A percentile compares a stretch with the other conserved stretches of the same genome.
phyloP scores from a whole-genome alignment of 2,888 invertebrate species.

The Andricus curvator region DNA sequence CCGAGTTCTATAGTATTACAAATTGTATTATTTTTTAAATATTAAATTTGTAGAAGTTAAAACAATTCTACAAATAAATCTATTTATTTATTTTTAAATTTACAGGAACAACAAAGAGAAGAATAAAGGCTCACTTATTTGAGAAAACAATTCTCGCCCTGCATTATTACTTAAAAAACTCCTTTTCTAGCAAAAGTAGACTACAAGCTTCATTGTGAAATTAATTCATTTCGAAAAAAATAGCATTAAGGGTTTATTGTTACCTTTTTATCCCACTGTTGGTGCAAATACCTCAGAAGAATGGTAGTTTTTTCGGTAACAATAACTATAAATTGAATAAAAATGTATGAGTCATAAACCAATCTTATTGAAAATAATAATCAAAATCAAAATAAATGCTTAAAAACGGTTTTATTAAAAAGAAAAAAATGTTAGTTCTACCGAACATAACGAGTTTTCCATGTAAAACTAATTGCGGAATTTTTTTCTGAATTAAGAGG shows the following conservation, averaged over 20 bases:
- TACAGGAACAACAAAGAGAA: constrained; percentile 43
- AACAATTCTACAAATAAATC: constrained; percentile 57
- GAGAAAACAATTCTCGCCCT: constrained; percentile 17
- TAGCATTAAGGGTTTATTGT: constrained; percentile 41
- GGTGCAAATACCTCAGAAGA: constrained; percentile 93
- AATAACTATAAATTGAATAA: constrained; percentile 85
- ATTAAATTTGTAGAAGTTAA: not conserved
- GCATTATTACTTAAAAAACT: constrained; percentile 28
- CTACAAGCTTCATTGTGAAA: constrained; percentile 30
- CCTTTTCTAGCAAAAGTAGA: constrained; percentile 30
- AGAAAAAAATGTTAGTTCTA: not conserved
- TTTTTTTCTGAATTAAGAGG: constrained; percentile 17
- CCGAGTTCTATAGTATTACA: constrained; percentile 80
- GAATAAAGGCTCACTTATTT: constrained; percentile 18
- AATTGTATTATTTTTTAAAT: constrained; percentile 21
- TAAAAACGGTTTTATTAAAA: not conserved
- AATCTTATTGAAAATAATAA: constrained; percentile 2
- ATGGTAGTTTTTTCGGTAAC: constrained; percentile 98
- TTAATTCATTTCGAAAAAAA: constrained; percentile 24
- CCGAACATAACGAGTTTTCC: constrained; percentile 2
- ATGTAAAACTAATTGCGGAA: constrained; percentile 19
- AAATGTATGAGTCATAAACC: constrained; percentile 38
- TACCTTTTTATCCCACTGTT: constrained; percentile 97
- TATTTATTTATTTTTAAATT: constrained; percentile 29
- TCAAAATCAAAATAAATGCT: not conserved